Evolutionary conservation across 2,113 vertebrate species (phyloP).

Genomic region (Podiceps cristatus): DNA sequence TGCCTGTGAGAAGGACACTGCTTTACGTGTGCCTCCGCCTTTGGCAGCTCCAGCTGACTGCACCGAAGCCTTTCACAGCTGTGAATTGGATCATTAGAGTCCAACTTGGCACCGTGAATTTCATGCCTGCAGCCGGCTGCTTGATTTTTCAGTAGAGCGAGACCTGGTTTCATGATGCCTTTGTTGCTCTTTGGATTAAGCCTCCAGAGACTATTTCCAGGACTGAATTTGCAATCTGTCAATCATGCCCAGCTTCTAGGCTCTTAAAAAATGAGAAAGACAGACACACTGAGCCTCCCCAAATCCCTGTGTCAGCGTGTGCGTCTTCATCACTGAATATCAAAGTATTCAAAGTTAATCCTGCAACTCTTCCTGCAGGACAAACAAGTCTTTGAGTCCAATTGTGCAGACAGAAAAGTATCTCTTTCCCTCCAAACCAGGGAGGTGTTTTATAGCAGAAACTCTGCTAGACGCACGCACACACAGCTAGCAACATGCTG

Average conservation of each 20-base stretch:
- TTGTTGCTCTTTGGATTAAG: not conserved
- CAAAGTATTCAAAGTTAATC: slow-evolving; percentile 41
- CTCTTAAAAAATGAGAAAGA: not conserved
- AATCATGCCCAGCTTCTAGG: not conserved
- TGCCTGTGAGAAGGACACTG: not conserved
- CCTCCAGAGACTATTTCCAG: slow-evolving; percentile 12
- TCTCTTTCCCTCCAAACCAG: not conserved
- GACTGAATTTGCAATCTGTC: not conserved
- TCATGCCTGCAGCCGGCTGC: not conserved
- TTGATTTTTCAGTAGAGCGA: not conserved
- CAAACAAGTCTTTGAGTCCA: slow-evolving; percentile 36
- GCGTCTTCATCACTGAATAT: not conserved
- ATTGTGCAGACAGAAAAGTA: not conserved
- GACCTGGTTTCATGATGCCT: not conserved
- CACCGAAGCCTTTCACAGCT: not conserved
- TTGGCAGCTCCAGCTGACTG: not conserved
- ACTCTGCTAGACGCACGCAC: not conserved
- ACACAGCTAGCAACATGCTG: not conserved
- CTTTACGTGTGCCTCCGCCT: not conserved
- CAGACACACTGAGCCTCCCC: not conserved
- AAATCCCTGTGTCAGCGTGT: not conserved
- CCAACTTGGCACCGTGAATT: not conserved
- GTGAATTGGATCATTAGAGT: not conserved
- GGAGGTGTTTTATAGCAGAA: slow-evolving; percentile 23
- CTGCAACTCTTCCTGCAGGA: slow-evolving; percentile 39